Base-by-base conservation (phyloP, 2,113 vertebrate genomes). In the Laterallus jamaicensis region DNA sequence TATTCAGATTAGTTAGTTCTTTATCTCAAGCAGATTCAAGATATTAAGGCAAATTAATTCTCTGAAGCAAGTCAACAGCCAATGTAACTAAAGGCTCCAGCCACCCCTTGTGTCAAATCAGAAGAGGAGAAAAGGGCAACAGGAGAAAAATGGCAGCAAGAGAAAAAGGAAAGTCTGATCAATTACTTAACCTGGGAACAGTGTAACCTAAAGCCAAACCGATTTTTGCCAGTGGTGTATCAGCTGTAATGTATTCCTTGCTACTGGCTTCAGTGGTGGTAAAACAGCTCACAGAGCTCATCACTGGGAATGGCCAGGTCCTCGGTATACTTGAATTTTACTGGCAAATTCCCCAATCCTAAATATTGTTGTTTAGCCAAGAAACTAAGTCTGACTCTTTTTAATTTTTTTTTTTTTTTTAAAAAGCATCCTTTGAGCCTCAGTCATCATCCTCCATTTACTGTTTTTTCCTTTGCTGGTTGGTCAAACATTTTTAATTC, bases 1-100 rank as follows among this genome's bases (percentile, higher is more conserved):
- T 39, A 78, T 55, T 88, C 39, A 93, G 54, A 86, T 82, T 84
- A 86, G 87, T 86, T 82, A 92, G 66, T 63, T 92, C 49, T 93
- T 93, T 92, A 85, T 85, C 71, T 93, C 55, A 67, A 90, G 60
- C 24, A 73, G 35, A 92, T 93, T 93, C 42, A 64, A 37, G 13
- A 80, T 29, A 25, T 20, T 40, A 76, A 75, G 29, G 42, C 28
- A 69, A 87, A 87, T 86, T 64, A 56, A 68, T 88, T 76, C 63
- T 79, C 47, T 80, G 39, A 91, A 93, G 54, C 28, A 63, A 24
- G 13, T 22, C 14, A 75, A 67, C 6, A 14, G 13, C 25, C 13
- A 75, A 63, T 5, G 11, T 21, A 87, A 73, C 50, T 49, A 31
- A 87, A 90, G 44, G 37, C 25, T 26, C 16, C 25, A 67, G 63